Evolutionary conservation across 2,888 invertebrate genomes (phyloP).

Genomic region (Lepidochrysops patricia): DNA sequence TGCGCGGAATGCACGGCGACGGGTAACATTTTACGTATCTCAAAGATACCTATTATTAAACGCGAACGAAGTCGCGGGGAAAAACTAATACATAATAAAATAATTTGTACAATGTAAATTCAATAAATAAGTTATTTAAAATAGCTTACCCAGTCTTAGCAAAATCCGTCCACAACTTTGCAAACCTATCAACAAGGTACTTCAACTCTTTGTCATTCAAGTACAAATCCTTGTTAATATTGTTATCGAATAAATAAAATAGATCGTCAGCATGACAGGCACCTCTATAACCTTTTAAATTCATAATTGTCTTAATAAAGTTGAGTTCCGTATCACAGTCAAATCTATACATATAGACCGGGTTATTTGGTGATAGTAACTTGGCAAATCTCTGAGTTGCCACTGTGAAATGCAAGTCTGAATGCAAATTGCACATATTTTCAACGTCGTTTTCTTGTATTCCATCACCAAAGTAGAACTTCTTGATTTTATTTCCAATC

Average conservation of each 20-base stretch:
- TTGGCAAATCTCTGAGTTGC: constrained; percentile 28
- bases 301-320: constrained; percentile 26
- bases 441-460: constrained; percentile 24
- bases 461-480: constrained; percentile 26
- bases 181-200: constrained; percentile 36
- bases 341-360: constrained; percentile 32
- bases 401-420: constrained; percentile 28
- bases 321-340: constrained; percentile 32
- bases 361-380: constrained; percentile 22
- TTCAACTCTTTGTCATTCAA: constrained; percentile 32
- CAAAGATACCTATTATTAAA: too few species aligned
- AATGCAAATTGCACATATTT: constrained; percentile 20
- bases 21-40: too few species aligned
- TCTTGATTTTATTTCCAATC: constrained; percentile 28
- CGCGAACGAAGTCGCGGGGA: too few species aligned
- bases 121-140: too few species aligned
- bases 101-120: too few species aligned
- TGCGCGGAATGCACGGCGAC: too few species aligned
- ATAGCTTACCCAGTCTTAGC: constrained; percentile 39
- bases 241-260: constrained; percentile 46
- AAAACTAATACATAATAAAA: too few species aligned
- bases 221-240: constrained; percentile 35
- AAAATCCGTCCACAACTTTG: constrained; percentile 56
- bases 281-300: constrained; percentile 29
- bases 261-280: constrained; percentile 57